Conservation (phyloP, 1,140 invertebrate species). For the Leptinotarsa texana region DNA sequence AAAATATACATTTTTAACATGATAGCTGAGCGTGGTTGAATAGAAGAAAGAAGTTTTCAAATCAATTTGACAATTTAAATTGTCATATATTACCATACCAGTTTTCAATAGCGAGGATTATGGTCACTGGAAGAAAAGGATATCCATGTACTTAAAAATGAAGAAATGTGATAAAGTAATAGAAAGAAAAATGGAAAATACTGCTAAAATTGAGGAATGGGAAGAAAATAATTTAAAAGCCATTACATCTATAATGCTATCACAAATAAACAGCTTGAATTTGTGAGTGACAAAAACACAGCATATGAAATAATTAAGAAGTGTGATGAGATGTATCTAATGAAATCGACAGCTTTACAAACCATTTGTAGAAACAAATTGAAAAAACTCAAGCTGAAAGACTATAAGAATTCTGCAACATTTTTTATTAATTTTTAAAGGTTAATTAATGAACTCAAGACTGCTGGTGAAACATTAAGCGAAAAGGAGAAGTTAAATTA, state of each 20-base stretch:
- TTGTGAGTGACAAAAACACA: slow-evolving; percentile 22
- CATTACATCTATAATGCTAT: too few relatives aligned
- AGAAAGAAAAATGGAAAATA: slow-evolving; percentile 19
- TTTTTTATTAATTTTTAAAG: slow-evolving; percentile 50
- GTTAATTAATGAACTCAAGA: slow-evolving; percentile 43
- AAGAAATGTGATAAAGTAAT: too few relatives aligned
- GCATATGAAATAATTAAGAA: slow-evolving; percentile 44
- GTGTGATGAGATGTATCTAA: slow-evolving; percentile 44
- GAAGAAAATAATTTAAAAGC: slow-evolving; percentile 26
- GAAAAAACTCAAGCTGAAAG: slow-evolving; percentile 35
- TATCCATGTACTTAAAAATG: too few relatives aligned
- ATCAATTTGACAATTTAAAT: too few relatives aligned
- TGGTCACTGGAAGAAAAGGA: too few relatives aligned
- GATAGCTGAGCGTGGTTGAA: too few relatives aligned
- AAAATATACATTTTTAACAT: too few relatives aligned
- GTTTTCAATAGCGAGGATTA: too few relatives aligned
- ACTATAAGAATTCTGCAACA: slow-evolving; percentile 28
- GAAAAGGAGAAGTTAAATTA: slow-evolving; percentile 52
- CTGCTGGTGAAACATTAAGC: slow-evolving; percentile 39
- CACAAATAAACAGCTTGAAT: too few relatives aligned
- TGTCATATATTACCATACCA: too few relatives aligned
- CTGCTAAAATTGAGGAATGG: slow-evolving; percentile 34
- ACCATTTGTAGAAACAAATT: slow-evolving; percentile 37
- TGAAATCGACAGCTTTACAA: slow-evolving; percentile 45
- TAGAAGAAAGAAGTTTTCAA: too few relatives aligned